These are phyloP conservation scores for Tragelaphus oryx DNA, from an alignment of 2,797 vertebrate genomes.

Conservation along the genomic window DNA sequence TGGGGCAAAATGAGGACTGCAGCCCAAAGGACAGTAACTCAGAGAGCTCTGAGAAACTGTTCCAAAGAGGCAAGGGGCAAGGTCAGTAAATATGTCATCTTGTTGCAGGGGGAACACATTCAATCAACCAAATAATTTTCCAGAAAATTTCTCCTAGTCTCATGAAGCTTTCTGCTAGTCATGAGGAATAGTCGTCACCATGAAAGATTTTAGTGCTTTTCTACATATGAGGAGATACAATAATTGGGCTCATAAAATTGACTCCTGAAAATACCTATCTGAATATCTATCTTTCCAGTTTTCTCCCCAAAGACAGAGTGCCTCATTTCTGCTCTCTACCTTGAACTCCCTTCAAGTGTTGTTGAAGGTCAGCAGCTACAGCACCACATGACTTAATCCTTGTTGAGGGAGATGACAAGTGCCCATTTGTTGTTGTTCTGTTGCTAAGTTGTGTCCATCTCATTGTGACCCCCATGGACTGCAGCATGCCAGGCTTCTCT, in stretches of 20 bases:
- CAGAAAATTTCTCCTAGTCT: neutral
- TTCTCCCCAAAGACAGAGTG: neutral
- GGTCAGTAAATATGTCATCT: neutral
- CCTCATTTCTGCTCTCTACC: neutral
- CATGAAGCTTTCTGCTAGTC: neutral
- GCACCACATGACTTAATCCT: neutral
- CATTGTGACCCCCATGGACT: neutral
- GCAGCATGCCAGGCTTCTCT: neutral
- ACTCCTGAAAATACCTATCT: neutral
- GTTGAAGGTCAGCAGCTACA: neutral
- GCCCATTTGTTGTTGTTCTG: neutral
- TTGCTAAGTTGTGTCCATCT: neutral
- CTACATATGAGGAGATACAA: neutral
- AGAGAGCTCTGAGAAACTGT: neutral
- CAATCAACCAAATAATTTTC: neutral
- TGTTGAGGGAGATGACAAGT: neutral
- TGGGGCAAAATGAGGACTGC: neutral
- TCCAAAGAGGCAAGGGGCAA: neutral
- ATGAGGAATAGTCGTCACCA: accelerated
- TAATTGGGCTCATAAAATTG: neutral
- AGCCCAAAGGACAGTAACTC: neutral
- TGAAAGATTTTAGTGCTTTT: neutral
- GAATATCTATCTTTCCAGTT: neutral
- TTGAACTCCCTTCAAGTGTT: neutral
- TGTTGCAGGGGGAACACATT: neutral